Conservation (phyloP, 2,113 vertebrate species). For the Parus major region DNA sequence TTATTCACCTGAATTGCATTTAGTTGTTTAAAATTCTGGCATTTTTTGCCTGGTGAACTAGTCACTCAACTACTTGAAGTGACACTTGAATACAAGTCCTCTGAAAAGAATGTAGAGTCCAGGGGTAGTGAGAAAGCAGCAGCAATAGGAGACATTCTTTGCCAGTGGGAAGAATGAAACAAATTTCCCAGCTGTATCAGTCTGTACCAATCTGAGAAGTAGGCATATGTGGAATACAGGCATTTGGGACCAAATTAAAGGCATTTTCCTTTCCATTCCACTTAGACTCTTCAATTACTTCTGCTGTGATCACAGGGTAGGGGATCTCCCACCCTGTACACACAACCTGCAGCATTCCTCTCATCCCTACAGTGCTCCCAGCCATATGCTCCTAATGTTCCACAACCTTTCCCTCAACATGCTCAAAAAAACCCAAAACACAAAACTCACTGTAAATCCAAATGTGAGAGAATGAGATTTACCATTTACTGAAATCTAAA, state of each 20-base stretch:
- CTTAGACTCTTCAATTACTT: not conserved
- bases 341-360: not conserved
- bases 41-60: not conserved
- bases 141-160: not conserved
- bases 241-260: not conserved
- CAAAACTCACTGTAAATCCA: not conserved
- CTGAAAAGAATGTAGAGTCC: not conserved
- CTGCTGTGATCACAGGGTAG: not conserved
- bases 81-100: not conserved
- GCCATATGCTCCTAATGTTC: accelerated
- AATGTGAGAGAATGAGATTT: not conserved
- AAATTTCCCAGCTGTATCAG: not conserved
- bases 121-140: not conserved
- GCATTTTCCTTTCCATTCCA: not conserved
- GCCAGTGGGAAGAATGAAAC: not conserved
- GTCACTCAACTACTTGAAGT: not conserved
- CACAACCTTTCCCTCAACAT: not conserved
- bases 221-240: not conserved
- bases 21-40: not conserved
- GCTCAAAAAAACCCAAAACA: not conserved
- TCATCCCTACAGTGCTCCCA: not conserved
- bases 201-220: not conserved
- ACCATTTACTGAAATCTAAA: not conserved
- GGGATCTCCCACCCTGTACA: not conserved
- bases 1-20: not conserved